Percentiles rank a stretch among this genome's conserved stretches.
Evolutionary conservation across 2,888 invertebrate species (phyloP).

Genomic region (Eulithis prunata): DNA sequence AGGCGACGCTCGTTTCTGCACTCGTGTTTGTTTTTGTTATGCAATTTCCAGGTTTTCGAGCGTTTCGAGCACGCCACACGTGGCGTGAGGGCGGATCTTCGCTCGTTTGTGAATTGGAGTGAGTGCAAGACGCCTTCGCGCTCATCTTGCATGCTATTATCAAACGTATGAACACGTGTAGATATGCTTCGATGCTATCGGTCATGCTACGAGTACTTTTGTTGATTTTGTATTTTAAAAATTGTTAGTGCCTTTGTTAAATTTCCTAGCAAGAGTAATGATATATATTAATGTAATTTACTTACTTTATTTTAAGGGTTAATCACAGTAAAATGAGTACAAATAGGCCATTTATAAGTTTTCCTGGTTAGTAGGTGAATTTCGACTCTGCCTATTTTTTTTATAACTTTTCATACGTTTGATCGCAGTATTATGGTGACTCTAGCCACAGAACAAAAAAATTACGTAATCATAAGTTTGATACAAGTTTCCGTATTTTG

Average conservation of each 20-base stretch:
- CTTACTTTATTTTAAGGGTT: too few species aligned
- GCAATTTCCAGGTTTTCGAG: constrained; percentile 79
- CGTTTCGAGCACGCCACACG: constrained; percentile 43
- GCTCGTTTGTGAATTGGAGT: constrained; percentile 75
- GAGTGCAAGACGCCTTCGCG: constrained; percentile 41
- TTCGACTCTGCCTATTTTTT: too few species aligned
- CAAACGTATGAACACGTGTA: constrained; percentile 30
- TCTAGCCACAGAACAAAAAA: not conserved
- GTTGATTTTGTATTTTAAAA: not conserved
- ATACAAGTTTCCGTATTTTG: constrained; percentile 15
- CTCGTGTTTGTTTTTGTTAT: constrained; percentile 81
- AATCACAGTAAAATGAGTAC: too few species aligned
- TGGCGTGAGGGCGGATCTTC: constrained; percentile 57
- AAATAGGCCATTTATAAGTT: too few species aligned
- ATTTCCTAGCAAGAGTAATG: too few species aligned
- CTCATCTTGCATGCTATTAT: constrained; percentile 36
- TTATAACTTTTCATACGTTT: too few species aligned
- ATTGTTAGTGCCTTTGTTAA: too few species aligned
- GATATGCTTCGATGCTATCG: constrained; percentile 28
- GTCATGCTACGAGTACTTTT: constrained; percentile 16
- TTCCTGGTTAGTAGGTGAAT: too few species aligned
- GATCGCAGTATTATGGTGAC: too few species aligned
- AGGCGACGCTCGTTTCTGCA: constrained; percentile 75
- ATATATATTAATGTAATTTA: too few species aligned
- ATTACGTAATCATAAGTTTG: constrained; percentile 10